Evolutionary conservation across 2,113 vertebrate genomes (phyloP).

Genomic region (Bufo gargarizans): DNA sequence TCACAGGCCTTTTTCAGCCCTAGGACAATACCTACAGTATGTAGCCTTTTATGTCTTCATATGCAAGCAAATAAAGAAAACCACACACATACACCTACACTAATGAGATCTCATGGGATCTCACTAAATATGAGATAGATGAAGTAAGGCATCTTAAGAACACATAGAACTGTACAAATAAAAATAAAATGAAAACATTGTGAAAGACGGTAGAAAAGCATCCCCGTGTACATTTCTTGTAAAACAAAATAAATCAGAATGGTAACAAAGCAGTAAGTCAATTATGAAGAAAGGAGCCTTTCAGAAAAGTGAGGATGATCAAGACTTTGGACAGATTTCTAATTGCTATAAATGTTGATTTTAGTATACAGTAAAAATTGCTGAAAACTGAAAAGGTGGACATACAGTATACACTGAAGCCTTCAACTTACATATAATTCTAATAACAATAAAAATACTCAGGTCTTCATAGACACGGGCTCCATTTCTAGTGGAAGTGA

Average conservation of each 20-base stretch:
- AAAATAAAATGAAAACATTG: neutral
- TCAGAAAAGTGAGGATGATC: neutral
- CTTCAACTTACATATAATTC: no score
- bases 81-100: neutral
- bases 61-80: conserved; percentile 41
- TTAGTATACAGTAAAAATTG: no score
- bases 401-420: no score
- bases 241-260: neutral
- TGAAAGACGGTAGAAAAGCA: no score
- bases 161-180: neutral
- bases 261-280: neutral
- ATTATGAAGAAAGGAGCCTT: neutral
- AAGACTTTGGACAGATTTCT: neutral
- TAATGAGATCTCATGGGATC: conserved; percentile 48
- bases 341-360: neutral
- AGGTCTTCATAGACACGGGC: no score
- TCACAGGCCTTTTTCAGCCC: neutral
- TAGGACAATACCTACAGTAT: conserved; percentile 26
- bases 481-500: no score
- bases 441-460: no score
- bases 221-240: neutral
- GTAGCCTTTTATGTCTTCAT: conserved; percentile 14
- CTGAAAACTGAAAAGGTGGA: no score
- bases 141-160: conserved; percentile 2
- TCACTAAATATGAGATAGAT: conserved; percentile 19